Evolutionary conservation across 2,888 invertebrate genomes (phyloP).

Genomic region (Onchidella celtica): DNA sequence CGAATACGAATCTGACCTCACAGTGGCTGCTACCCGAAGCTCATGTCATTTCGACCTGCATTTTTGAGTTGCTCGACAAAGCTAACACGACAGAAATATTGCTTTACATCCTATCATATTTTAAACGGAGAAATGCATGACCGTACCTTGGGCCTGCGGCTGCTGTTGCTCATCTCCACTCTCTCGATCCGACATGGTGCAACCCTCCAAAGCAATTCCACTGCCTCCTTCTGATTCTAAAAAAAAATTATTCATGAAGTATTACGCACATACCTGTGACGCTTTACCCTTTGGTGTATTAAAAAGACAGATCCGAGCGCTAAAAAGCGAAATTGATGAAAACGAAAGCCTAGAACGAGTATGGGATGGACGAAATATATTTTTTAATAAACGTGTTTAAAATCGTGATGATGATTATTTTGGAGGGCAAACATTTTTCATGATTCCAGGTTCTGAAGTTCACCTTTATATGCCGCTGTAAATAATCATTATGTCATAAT

Average conservation of each 20-base stretch:
- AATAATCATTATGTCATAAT: too few species aligned
- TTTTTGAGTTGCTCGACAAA: neutral
- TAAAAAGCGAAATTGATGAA: neutral
- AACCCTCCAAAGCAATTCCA: conserved; percentile 76
- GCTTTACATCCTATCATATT: neutral
- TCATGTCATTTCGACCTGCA: neutral
- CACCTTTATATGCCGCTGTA: too few species aligned
- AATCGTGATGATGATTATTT: too few species aligned
- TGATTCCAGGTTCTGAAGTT: too few species aligned
- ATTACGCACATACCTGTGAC: conserved; percentile 52
- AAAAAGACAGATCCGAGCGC: neutral
- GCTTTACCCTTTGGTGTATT: conserved; percentile 4
- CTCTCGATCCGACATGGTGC: conserved; percentile 81
- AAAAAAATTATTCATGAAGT: conserved; percentile 78
- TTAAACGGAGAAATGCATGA: neutral
- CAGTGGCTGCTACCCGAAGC: neutral
- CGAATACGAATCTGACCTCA: conserved; percentile 28
- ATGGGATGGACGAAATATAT: too few species aligned
- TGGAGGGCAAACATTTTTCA: too few species aligned
- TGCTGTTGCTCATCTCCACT: conserved; percentile 80
- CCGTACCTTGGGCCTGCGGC: conserved; percentile 76
- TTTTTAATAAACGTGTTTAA: too few species aligned
- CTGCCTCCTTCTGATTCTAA: conserved; percentile 77
- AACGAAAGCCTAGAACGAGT: too few species aligned
- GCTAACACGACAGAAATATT: neutral